Base-by-base conservation (phyloP, 2,888 invertebrate species). In the Gordius sp. region DNA sequence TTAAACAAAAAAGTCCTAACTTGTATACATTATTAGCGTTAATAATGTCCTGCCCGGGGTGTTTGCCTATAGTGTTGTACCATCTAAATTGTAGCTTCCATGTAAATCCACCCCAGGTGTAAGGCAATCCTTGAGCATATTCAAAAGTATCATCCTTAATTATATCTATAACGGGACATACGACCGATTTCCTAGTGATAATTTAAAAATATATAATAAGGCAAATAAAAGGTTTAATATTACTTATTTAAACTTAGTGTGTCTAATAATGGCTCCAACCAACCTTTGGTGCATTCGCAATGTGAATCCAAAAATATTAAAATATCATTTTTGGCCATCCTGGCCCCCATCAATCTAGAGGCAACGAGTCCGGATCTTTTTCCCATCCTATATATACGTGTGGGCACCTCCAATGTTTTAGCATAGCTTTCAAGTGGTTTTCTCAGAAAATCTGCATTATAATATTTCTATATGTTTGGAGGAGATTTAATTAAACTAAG, bases 281-380 rank as follows among this genome's bases (percentile, higher is more conserved):
- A 97, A n/a, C 93, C 93, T 72, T 85, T 83, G 58, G 84, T 83
- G 66, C 91, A 91, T 70, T 97, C 93, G 69, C 91, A 93, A 69
- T 97, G 93, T 1, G 91, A 89, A 69, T 97, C 97, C 59, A 97
- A 73, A 73, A 97, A 97, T 16, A 89, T 91, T 63, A 89, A 72
- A 57, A 85, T 81, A 70, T 85, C 79, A 59, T 89, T 91, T 64
- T 77, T 33, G 2, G 85, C 86, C 67, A 83, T 80, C 67, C 82
- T 81, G 55, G 89, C 89, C 61, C 97, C 97, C 63, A 86, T 73
- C 60, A 99, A 75, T 62, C 97, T 76, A 2, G 97, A 93, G 62
- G 93, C 75, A 65, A 97, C 97, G 60, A 99, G 74, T 26, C 97
- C 97, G 2, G 89, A 89, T 62, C 97, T 77, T 67, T 81, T 81